Base-by-base conservation (phyloP, 2,888 invertebrate species). In the Eucriotettix oculatus region DNA sequence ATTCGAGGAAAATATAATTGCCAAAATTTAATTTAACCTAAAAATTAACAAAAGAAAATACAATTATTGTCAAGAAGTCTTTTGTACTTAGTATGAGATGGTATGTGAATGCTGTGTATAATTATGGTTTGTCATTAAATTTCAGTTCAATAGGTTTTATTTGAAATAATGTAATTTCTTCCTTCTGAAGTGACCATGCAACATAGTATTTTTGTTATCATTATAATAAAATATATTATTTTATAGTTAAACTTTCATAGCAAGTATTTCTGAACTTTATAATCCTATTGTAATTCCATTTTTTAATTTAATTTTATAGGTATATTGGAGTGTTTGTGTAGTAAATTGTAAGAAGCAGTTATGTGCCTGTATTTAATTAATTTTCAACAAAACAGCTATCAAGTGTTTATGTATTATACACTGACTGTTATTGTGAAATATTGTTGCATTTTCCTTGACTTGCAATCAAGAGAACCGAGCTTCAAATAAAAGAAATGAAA, bases 381-480 rank as follows among this genome's bases (percentile, higher is more conserved):
- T 29, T 29, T 29, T 29, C 29, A 29, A 29, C 29, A 29, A 29
- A 5, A 29, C 29, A 29, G 29, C 29, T 29, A 29, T 29, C 52
- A 52, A 52, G 40, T 29, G 53, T 10, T 12, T 12, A 53, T 12
- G 14, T 53, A 10, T 16, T 17, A 17, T 29, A 53, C 5, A 17
- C 17, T 53, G 10, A 53, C 10, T 44, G 42, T 57, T 57, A 57
- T 48, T 42, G 57, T 57, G 48, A 57, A 57, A 16, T 57, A 48
- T 57, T 57, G 44, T 57, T 16, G 44, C 44, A 11, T 48, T 48
- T 14, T 48, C 48, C 48, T 48, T 14, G n/a, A n/a, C 14, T n/a
- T 48, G 12, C 48, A 48, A 61, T 61, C 61, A 61, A 56, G 61
- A 61, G 57, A 56, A 61, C 54, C 58, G 63, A 63, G 63, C 63